phyloP scores from a whole-genome alignment of 2,797 vertebrate genomes.

The Sebastes oblongus region DNA sequence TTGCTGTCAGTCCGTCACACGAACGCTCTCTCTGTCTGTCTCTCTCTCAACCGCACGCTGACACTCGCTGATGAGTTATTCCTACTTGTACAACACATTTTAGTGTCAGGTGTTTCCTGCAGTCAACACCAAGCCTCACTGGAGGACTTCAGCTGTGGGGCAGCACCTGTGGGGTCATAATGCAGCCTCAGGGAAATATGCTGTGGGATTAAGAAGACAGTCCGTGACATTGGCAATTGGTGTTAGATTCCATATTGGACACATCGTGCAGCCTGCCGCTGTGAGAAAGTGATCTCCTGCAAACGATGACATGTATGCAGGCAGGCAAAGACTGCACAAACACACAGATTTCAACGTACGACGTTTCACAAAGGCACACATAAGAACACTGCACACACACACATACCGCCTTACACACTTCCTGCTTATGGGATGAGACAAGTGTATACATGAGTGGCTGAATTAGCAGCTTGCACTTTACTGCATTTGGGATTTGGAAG shows the following conservation, averaged over 20 bases:
- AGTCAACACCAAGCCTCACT: background rate
- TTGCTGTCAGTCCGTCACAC: too few relatives aligned
- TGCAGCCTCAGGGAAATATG: constrained; percentile 14
- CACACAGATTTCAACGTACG: background rate
- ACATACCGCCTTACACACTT: background rate
- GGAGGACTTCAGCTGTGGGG: constrained; percentile 26
- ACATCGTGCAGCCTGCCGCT: background rate
- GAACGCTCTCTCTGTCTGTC: background rate
- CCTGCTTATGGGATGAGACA: constrained; percentile 35
- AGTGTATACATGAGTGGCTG: constrained; percentile 22
- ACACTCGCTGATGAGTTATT: too few relatives aligned
- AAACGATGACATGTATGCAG: background rate
- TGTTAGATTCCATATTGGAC: constrained; percentile 37
- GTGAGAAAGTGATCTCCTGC: background rate
- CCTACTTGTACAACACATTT: too few relatives aligned
- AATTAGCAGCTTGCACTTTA: constrained; percentile 29
- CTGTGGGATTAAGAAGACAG: constrained; percentile 9
- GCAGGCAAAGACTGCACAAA: background rate
- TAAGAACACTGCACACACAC: background rate
- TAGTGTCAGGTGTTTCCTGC: constrained; percentile 16
- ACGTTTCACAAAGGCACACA: background rate
- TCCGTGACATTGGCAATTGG: constrained; percentile 49
- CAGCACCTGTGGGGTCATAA: background rate
- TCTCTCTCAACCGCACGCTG: too few relatives aligned
- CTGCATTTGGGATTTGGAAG: background rate